phyloP scores from a whole-genome alignment of 2,888 invertebrate species.

The Willowsia nigromaculata region DNA sequence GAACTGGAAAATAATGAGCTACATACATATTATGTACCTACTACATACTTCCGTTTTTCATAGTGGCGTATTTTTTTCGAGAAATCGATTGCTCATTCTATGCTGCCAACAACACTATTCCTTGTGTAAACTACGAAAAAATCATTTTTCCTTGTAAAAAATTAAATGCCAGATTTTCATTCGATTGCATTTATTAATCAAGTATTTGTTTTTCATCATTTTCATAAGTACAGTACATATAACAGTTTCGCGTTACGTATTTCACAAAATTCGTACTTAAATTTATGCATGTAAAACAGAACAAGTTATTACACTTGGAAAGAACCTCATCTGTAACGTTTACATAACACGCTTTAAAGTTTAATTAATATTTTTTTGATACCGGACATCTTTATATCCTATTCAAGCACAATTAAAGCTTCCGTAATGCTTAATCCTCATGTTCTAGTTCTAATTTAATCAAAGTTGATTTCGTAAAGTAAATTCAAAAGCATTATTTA shows the following conservation, averaged over 20 bases:
- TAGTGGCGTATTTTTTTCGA: no score
- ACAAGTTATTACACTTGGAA: neutral
- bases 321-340: neutral
- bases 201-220: neutral
- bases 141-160: no score
- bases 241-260: neutral
- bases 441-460: neutral
- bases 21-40: no score
- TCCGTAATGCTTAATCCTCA: neutral
- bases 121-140: no score
- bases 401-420: constrained; percentile 15
- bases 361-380: neutral
- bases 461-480: neutral
- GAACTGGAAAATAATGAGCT: no score
- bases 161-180: neutral
- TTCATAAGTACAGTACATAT: neutral
- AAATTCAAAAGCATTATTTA: neutral
- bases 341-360: neutral
- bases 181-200: neutral
- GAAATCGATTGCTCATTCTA: no score
- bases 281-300: neutral
- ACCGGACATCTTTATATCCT: neutral
- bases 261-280: neutral
- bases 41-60: no score
- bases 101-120: no score